These are phyloP conservation scores for Clarias pachynema DNA, from an alignment of 2,797 vertebrate genomes.

Conservation along the genomic window DNA sequence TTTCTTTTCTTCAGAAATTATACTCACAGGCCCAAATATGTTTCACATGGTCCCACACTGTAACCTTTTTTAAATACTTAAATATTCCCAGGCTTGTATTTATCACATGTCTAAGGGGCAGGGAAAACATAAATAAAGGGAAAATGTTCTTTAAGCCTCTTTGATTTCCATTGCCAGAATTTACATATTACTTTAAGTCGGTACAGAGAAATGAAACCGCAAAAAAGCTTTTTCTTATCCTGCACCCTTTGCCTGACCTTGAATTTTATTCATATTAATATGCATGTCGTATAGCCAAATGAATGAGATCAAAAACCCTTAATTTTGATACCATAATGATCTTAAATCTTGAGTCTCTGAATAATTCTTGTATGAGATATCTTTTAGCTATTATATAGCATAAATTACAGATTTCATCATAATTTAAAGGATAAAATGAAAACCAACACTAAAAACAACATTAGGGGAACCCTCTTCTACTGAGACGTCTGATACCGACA, in stretches of 20 bases:
- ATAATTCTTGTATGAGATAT: not conserved
- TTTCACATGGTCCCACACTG: not conserved
- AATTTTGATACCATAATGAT: not conserved
- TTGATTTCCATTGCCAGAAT: not conserved
- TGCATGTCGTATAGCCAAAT: no score
- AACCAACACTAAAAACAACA: no score
- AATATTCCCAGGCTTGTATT: not conserved
- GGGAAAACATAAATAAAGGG: not conserved
- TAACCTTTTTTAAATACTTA: not conserved
- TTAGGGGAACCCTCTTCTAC: no score
- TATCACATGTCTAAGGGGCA: slow-evolving; percentile 16
- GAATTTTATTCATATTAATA: not conserved
- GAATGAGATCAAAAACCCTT: not conserved
- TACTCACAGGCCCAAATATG: not conserved
- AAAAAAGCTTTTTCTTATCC: not conserved
- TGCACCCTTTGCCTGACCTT: not conserved
- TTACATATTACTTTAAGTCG: not conserved
- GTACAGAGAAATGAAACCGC: not conserved
- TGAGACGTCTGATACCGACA: not conserved
- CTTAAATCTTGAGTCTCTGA: not conserved
- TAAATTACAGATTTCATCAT: not conserved
- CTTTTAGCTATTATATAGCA: not conserved
- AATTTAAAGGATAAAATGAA: not conserved
- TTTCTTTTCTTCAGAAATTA: no score
- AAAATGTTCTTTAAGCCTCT: not conserved